Conservation (phyloP, 2,888 invertebrate genomes). For the Hymenopus coronatus region DNA sequence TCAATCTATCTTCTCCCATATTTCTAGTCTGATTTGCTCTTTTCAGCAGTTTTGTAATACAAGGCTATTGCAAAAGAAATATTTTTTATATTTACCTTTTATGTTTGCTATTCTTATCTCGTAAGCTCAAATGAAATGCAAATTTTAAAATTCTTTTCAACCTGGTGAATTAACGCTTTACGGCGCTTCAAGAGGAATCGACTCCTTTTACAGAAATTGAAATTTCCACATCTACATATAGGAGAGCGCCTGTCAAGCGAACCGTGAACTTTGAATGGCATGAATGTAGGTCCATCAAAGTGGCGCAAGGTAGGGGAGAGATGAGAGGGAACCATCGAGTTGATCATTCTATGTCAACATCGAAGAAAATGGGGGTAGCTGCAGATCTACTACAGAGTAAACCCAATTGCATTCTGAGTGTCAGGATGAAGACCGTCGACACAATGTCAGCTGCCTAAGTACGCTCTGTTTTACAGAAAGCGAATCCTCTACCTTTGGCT, state of each 20-base stretch:
- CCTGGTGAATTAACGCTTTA: neutral
- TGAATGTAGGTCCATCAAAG: neutral
- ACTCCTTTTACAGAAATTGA: neutral
- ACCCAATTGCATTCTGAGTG: constrained; percentile 3
- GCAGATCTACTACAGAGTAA: neutral
- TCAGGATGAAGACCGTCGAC: neutral
- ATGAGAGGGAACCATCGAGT: neutral
- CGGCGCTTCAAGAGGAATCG: neutral
- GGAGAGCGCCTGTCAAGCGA: neutral
- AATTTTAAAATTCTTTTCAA: neutral
- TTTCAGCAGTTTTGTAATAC: too few relatives aligned
- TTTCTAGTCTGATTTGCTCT: too few relatives aligned
- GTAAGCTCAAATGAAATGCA: too few relatives aligned
- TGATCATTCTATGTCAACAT: constrained; percentile 12
- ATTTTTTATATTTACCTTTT: too few relatives aligned
- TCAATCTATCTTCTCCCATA: too few relatives aligned
- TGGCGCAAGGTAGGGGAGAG: neutral
- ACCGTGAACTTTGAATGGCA: neutral
- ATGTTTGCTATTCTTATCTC: too few relatives aligned
- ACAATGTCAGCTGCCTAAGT: neutral
- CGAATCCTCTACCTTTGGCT: too few relatives aligned
- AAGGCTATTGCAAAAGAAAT: too few relatives aligned
- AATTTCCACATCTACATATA: neutral
- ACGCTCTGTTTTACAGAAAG: neutral
- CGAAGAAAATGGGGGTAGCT: neutral